Conservation (phyloP, 2,888 invertebrate genomes). For the Stenurella melanura region DNA sequence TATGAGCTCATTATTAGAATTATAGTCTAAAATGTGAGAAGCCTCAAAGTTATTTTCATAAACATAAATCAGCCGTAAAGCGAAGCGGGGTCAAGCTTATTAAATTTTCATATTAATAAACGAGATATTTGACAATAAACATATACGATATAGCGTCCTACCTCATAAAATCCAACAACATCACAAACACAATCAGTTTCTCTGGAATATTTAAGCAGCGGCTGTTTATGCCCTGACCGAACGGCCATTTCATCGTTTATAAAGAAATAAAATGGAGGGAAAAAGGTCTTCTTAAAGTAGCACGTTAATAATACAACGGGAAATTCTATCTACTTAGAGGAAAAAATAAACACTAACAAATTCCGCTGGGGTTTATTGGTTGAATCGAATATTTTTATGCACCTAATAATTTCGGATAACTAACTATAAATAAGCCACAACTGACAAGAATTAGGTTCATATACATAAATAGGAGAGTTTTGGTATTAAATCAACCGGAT, state of each 20-base stretch:
- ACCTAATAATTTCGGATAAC: neutral
- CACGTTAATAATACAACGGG: neutral
- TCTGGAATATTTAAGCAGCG: conserved; percentile 6
- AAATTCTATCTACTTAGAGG: neutral
- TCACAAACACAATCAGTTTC: conserved; percentile 19
- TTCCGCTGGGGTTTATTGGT: neutral
- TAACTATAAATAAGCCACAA: too few relatives aligned
- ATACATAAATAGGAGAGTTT: too few relatives aligned
- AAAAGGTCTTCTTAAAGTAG: neutral
- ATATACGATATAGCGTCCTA: conserved; percentile 12
- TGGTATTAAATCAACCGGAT: too few relatives aligned
- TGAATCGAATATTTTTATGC: conserved; percentile 16
- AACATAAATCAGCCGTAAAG: neutral
- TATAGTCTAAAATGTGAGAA: neutral
- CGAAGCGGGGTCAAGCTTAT: conserved; percentile 13
- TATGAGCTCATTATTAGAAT: neutral
- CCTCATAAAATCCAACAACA: conserved; percentile 25
- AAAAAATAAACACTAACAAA: neutral
- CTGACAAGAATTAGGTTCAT: too few relatives aligned
- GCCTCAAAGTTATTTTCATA: neutral
- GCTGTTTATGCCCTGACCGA: conserved; percentile 12
- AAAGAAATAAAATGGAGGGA: conserved; percentile 7
- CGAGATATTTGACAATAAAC: conserved; percentile 18
- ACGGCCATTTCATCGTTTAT: neutral
- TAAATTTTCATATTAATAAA: conserved; percentile 21